These are phyloP conservation scores for Plagodis pulveraria DNA, from an alignment of 2,888 invertebrate genomes.

Conservation along the genomic window DNA sequence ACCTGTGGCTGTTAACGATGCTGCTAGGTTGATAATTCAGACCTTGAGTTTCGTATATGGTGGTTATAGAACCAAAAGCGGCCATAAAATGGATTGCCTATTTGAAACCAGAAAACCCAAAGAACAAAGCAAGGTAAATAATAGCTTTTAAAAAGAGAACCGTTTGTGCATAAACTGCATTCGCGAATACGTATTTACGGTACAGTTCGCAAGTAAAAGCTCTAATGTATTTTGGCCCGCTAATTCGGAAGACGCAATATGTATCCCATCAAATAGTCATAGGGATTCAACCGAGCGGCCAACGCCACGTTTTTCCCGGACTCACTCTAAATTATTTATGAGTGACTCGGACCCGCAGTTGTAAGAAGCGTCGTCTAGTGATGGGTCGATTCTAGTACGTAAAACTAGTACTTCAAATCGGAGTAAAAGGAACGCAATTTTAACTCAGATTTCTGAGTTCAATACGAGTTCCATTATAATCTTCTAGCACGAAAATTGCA, in stretches of 20 bases:
- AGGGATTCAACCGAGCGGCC: constrained; percentile 58
- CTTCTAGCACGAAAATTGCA: too few species aligned
- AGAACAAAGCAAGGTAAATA: too few species aligned
- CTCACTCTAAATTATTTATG: constrained; percentile 84
- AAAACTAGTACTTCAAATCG: constrained; percentile 1
- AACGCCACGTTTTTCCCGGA: constrained; percentile 78
- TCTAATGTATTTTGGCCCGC: constrained; percentile 42
- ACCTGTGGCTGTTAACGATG: too few species aligned
- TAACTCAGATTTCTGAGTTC: too few species aligned
- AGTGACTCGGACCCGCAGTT: constrained; percentile 73
- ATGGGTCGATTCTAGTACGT: constrained; percentile 14
- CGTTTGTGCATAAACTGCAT: neutral
- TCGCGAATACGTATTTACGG: constrained; percentile 21
- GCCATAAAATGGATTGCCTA: too few species aligned
- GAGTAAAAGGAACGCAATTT: too few species aligned
- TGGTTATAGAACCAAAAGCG: too few species aligned
- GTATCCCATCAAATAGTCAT: constrained; percentile 74
- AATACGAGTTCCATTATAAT: too few species aligned
- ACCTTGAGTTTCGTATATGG: too few species aligned
- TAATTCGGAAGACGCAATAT: constrained; percentile 68
- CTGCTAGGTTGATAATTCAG: too few species aligned
- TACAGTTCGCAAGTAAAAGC: constrained; percentile 33
- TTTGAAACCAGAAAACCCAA: too few species aligned
- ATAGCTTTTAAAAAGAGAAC: too few species aligned
- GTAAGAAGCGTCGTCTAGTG: constrained; percentile 49